These are phyloP conservation scores for Tichodroma muraria DNA, from an alignment of 2,113 vertebrate genomes.

Conservation along the genomic window DNA sequence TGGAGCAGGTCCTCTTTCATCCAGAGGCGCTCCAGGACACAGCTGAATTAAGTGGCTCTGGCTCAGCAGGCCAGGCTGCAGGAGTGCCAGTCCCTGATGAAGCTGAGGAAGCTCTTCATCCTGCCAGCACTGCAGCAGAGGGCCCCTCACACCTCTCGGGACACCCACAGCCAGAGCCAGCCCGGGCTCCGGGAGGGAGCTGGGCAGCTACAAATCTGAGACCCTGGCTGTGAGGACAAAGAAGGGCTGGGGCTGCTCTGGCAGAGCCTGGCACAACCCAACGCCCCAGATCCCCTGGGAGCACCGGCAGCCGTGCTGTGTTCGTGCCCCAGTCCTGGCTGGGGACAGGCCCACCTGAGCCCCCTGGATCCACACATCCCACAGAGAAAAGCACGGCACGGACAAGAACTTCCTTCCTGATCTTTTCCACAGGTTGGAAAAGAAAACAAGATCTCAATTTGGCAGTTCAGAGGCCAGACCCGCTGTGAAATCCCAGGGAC, in stretches of 20 bases:
- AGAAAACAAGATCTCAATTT: background rate
- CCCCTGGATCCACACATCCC: background rate
- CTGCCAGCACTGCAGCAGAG: background rate
- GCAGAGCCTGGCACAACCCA: background rate
- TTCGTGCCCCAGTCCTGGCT: accelerated
- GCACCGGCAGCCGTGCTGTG: background rate
- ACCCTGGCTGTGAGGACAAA: accelerated
- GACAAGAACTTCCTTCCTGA: background rate
- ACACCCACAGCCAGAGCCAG: background rate
- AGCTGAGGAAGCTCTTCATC: background rate
- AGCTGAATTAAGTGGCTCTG: accelerated
- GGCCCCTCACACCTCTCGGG: accelerated
- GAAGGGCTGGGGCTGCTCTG: background rate
- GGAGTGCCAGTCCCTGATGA: background rate
- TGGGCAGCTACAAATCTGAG: background rate
- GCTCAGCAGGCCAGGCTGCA: background rate
- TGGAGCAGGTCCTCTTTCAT: accelerated
- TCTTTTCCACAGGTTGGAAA: background rate
- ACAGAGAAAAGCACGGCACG: accelerated
- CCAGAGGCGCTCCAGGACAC: background rate
- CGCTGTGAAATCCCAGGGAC: accelerated
- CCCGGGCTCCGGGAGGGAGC: background rate
- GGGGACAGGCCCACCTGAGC: accelerated
- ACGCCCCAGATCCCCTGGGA: accelerated
- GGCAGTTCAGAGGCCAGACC: background rate